A percentile compares a stretch with the other conserved stretches of the same genome.
Conservation (phyloP, 2,113 vertebrate species). For the Percopsis transmontana region DNA sequence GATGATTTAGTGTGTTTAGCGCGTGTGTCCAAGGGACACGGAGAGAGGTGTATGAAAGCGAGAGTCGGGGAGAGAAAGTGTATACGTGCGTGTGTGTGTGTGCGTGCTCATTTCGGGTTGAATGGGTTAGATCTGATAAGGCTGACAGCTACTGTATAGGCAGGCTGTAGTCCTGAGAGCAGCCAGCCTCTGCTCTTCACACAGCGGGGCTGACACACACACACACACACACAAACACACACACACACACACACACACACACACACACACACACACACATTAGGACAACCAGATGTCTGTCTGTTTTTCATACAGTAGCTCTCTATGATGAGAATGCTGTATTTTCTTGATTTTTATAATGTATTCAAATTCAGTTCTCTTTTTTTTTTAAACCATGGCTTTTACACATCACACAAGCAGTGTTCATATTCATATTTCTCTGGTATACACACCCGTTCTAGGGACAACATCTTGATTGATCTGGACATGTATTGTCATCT, state of each 20-base stretch:
- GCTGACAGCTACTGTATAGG: conserved; percentile 51
- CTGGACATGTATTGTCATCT: neutral
- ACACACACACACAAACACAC: conserved; percentile 12
- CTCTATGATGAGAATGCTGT: neutral
- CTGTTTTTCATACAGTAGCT: conserved; percentile 10
- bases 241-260: conserved; percentile 1
- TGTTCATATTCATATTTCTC: neutral
- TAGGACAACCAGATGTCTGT: conserved; percentile 49
- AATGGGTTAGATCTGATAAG: conserved; percentile 72
- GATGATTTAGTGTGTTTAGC: too few species aligned
- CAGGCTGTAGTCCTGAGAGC: conserved; percentile 72
- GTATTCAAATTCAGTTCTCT: neutral
- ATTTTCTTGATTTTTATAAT: neutral
- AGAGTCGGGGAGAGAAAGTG: neutral
- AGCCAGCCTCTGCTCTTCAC: conserved; percentile 65
- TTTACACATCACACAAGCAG: neutral
- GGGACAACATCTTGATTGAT: too few species aligned
- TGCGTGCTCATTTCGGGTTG: conserved; percentile 65
- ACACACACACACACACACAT: conserved; percentile 26
- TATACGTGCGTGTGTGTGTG: conserved; percentile 16
- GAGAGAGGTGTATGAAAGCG: neutral
- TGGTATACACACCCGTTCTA: neutral
- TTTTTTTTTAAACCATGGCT: neutral
- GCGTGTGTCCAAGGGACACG: too few species aligned
- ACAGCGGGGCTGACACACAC: conserved; percentile 41